Conservation (phyloP, 2,888 invertebrate species). For the Neoascia interrupta region DNA sequence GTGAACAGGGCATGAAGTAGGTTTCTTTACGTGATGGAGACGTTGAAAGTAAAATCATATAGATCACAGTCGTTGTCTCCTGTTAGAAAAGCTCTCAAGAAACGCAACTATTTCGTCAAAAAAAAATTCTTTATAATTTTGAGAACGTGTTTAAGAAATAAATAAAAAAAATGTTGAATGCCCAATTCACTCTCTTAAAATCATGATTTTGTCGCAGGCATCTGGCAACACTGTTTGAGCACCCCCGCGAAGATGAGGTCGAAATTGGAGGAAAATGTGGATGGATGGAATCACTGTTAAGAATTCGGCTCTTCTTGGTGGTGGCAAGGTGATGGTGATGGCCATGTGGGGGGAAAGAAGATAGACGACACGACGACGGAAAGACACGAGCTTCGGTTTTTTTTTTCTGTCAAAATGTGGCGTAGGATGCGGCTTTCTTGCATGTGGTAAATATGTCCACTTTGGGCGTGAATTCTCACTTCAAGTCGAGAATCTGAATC, state of each 20-base stretch:
- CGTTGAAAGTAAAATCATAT: too few species aligned
- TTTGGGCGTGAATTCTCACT: constrained; percentile 50
- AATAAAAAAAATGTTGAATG: background rate
- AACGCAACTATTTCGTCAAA: too few species aligned
- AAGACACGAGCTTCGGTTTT: constrained; percentile 34
- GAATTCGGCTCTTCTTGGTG: background rate
- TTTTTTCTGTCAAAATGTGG: constrained; percentile 24
- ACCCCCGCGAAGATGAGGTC: constrained; percentile 58
- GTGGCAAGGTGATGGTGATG: too few species aligned
- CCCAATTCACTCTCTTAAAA: too few species aligned
- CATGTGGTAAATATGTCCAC: constrained; percentile 19
- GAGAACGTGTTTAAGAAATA: too few species aligned
- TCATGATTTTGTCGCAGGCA: too few species aligned
- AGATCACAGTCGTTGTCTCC: too few species aligned
- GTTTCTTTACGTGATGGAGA: too few species aligned
- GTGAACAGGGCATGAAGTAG: too few species aligned
- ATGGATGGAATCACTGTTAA: constrained; percentile 29
- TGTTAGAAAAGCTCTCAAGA: too few species aligned
- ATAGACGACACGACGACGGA: constrained; percentile 34
- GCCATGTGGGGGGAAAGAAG: constrained; percentile 5
- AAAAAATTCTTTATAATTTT: too few species aligned
- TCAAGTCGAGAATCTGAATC: constrained; percentile 13
- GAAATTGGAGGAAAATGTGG: constrained; percentile 33
- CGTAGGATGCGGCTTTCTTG: constrained; percentile 59
- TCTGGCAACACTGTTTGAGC: constrained; percentile 51